Evolutionary conservation across 2,797 vertebrate genomes (phyloP), one percentile per base, ranked within the genome.

Genomic region (Zenarchopterus dispar): DNA sequence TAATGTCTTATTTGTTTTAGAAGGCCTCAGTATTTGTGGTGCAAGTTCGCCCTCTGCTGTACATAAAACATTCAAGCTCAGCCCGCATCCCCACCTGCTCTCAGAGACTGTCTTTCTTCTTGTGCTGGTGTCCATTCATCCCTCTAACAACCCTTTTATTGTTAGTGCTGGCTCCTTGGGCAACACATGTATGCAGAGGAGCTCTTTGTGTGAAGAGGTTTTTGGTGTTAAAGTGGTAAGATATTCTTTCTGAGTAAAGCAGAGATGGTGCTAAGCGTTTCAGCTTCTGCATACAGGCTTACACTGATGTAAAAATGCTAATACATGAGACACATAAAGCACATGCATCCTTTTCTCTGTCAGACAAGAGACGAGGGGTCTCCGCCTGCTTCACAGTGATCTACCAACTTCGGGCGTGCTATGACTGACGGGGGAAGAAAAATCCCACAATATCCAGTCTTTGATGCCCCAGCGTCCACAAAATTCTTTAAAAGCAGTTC

Each of bases 361-460:
- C 28, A 52, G 65, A 70, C 47, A 13, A 52, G 51, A 58, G 54
- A 50, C 69, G 59, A 63, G 52, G 24, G 55, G 24, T 53, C 50
- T 74, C 44, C 15, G 44, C 51, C 59, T 79, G 53, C 42, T 85
- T 88, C 82, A 87, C 86, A 89, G 86, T 84, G 77, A 74, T 87
- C 67, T 69, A 69, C 62, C 79, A 55, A 33, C 59, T 69, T 63
- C 72, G 44, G 71, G 31, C 42, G 16, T 73, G 57, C 23, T 44
- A 56, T 50, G 50, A 69, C 52, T 41, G 53, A 44, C 51, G 28
- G 52, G 50, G 7, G n/a, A 45, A 75, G 54, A 74, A n/a, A 76
- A 50, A 26, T 54, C 56, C 33, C 62, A 58, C 33, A 44, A 53
- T 31, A 31, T 78, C 74, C 70, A 84, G 67, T 84, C 76, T 60